phyloP scores from a whole-genome alignment of 2,797 vertebrate genomes.

The Xiphorhynchus erythropygius region DNA sequence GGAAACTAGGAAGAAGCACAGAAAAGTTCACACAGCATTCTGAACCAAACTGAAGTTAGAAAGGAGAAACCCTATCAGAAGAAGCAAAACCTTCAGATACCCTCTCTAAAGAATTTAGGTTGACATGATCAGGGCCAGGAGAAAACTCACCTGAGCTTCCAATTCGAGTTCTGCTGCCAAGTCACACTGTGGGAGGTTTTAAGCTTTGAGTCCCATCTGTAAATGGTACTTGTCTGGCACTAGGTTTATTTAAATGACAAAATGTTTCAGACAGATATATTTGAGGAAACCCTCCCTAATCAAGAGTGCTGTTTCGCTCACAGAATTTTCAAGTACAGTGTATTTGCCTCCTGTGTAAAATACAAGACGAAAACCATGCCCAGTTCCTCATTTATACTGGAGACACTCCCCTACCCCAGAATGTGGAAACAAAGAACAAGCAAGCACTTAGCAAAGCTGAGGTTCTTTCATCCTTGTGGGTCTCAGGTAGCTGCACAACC shows the following conservation, averaged over 20 bases:
- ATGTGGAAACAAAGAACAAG: background rate
- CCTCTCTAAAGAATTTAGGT: background rate
- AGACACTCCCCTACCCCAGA: background rate
- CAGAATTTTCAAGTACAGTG: background rate
- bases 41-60: background rate
- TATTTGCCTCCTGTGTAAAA: background rate
- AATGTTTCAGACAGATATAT: background rate
- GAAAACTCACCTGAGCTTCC: background rate
- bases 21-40: background rate
- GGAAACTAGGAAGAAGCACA: background rate
- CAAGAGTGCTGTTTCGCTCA: background rate
- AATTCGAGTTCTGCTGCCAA: background rate
- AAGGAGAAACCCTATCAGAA: background rate
- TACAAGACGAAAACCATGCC: background rate
- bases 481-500: background rate
- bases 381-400: background rate
- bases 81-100: background rate
- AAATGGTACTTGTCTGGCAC: constrained; percentile 2
- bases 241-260: background rate
- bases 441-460: background rate
- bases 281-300: background rate
- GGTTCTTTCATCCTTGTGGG: background rate
- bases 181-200: background rate
- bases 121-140: background rate
- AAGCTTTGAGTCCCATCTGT: background rate